Base-by-base conservation (phyloP, 2,888 invertebrate species). In the Eupithecia insigniata region DNA sequence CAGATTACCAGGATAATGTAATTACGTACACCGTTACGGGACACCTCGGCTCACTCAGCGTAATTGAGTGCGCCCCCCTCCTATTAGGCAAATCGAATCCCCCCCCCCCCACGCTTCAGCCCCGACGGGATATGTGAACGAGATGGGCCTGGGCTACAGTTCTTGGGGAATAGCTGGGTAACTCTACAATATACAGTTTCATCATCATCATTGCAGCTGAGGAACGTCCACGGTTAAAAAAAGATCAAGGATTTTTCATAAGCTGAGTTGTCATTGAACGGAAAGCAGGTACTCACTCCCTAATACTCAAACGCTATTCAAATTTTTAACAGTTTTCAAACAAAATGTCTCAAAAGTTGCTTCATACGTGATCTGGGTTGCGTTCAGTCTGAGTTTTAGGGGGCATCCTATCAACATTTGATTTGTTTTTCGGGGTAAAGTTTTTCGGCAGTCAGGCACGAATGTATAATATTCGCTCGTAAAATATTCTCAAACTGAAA, bases 51-150 rank as follows among this genome's bases (percentile, higher is more conserved):
- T 79, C 91, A 92, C 91, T 92, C 90, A 87, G 82, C 85, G 90
- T 92, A 93, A 93, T 92, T 92, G 93, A 92, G 92, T 90, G 91
- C 88, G 55, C 74, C 71, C 70, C 66, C 72, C 87, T 84, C 88
- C 92, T 93, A 93, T 94, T 94, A 94, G 93, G 93, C 93, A 94
- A 94, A 94, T 93, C 93, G 93, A 94, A 94, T 93, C 90, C 90
- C 79, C 80, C 79, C 86, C 86, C 87, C 81, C 86, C 86, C 83
- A 81, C 70, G 36, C 36, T 36, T 34, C 22, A 12, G 12, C 76
- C 70, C 67, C 73, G 46, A 70, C 43, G 72, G 75, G 73, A 75
- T 73, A 71, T 76, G 72, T 72, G 76, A 72, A 64, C 64, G 71
- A 71, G 85, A 84, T 67, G 36, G 36, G 32, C 1, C 83, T 60